These are phyloP conservation scores for Aleiodes testaceus DNA, from an alignment of 2,888 invertebrate genomes.

Conservation along the genomic window DNA sequence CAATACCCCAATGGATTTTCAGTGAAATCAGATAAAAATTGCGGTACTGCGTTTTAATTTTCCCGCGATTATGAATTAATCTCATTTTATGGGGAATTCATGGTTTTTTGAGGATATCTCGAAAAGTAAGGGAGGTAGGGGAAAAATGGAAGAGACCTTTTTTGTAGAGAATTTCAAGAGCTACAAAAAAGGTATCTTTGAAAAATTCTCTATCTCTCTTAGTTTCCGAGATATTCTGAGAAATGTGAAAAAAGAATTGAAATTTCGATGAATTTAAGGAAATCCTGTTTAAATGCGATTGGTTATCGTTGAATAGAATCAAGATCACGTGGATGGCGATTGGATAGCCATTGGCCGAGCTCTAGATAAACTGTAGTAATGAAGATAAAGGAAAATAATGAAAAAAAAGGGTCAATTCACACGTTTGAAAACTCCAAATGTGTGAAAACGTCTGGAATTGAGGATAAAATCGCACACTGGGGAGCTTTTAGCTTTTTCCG, in stretches of 20 bases:
- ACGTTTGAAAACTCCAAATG: conserved; percentile 13
- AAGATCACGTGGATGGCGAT: background rate
- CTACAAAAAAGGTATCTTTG: too few species aligned
- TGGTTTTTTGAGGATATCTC: too few species aligned
- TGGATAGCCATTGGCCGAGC: background rate
- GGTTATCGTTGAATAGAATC: conserved; percentile 27
- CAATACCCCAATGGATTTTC: too few species aligned
- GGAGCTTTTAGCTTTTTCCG: conserved; percentile 44
- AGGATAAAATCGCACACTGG: conserved; percentile 56
- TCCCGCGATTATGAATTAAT: too few species aligned
- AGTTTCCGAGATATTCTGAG: background rate
- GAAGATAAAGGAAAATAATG: background rate
- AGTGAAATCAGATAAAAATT: too few species aligned
- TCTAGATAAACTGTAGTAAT: conserved; percentile 12
- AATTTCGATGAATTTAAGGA: background rate
- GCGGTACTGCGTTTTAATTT: too few species aligned
- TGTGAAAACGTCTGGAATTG: conserved; percentile 44
- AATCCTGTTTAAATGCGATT: background rate
- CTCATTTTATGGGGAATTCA: too few species aligned
- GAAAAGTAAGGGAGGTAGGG: too few species aligned
- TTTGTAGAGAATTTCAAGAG: too few species aligned
- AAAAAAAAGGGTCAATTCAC: background rate
- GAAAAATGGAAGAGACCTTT: too few species aligned
- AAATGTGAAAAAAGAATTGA: background rate
- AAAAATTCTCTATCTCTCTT: too few species aligned